A percentile compares a stretch with the other conserved stretches of the same genome.
phyloP scores from a whole-genome alignment of 2,113 vertebrate genomes.

The Irena cyanogastra region DNA sequence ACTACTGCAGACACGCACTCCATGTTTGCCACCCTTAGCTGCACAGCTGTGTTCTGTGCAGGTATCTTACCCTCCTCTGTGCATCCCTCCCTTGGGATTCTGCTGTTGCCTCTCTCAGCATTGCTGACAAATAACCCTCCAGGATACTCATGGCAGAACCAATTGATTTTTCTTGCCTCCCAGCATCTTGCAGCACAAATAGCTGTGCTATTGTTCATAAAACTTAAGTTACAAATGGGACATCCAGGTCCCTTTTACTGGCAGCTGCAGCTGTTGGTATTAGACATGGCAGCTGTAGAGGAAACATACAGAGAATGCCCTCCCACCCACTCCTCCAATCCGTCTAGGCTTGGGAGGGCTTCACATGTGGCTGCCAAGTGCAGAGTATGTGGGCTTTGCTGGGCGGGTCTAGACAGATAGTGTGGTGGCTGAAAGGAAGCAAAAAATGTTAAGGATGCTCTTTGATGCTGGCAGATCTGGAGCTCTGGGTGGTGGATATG shows the following conservation, averaged over 20 bases:
- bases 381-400: not conserved
- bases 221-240: not conserved
- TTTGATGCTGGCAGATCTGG: not conserved
- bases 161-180: not conserved
- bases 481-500: not conserved
- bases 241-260: not conserved
- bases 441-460: not conserved
- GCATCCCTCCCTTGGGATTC: not conserved
- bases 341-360: not conserved
- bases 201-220: not conserved
- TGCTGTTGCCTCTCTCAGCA: accelerated
- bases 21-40: not conserved
- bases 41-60: not conserved
- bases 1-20: not conserved
- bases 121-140: not conserved
- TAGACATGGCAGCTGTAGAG: not conserved
- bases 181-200: not conserved
- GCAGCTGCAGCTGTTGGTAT: not conserved
- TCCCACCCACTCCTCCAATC: not conserved
- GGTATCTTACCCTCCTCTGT: not conserved
- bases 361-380: not conserved
- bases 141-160: not conserved
- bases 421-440: not conserved
- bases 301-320: not conserved
- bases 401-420: not conserved